Percentiles rank a stretch among this genome's conserved stretches.
Conservation (phyloP, 2,888 invertebrate genomes). For the Drosophila antonietae region DNA sequence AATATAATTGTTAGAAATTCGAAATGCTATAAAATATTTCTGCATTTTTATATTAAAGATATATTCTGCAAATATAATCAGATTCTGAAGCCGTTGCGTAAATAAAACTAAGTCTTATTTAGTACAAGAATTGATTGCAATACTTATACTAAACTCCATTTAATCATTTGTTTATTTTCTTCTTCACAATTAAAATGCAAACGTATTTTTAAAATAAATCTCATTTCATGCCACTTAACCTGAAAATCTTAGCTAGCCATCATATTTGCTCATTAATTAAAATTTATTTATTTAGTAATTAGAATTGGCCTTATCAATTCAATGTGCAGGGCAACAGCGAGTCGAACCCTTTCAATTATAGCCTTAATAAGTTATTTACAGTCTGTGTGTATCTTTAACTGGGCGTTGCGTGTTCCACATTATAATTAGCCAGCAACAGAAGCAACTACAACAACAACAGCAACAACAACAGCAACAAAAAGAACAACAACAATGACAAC, state of each 20-base stretch:
- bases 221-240: not conserved
- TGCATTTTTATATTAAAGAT: no score
- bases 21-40: no score
- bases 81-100: no score
- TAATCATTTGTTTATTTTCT: not conserved
- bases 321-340: conserved; percentile 11
- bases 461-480: conserved; percentile 3
- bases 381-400: conserved; percentile 45
- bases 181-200: not conserved
- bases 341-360: not conserved
- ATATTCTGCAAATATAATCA: no score
- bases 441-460: conserved; percentile 19
- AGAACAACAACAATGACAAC: conserved; percentile 23
- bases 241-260: not conserved
- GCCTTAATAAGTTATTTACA: conserved; percentile 34
- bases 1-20: no score
- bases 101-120: not conserved
- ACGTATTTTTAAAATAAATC: not conserved
- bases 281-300: not conserved
- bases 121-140: not conserved
- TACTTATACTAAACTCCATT: no score
- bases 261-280: not conserved
- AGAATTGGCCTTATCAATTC: not conserved
- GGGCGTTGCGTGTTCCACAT: conserved; percentile 67
- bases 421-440: conserved; percentile 64